Conservation (phyloP, 1,140 invertebrate genomes). For the Macrocentrus cingulum region DNA sequence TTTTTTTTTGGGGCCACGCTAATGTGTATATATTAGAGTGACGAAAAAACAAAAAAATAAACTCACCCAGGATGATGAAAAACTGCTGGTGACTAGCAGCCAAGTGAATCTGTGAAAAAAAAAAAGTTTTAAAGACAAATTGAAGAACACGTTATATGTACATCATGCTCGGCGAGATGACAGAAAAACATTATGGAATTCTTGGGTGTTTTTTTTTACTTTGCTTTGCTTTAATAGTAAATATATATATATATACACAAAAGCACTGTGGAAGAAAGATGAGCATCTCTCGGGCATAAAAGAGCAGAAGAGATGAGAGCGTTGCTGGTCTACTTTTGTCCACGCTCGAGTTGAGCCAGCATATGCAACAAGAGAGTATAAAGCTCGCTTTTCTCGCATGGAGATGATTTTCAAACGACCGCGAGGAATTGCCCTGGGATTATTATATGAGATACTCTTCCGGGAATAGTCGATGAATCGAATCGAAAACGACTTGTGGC, state of each 20-base stretch:
- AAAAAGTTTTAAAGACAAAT: slow-evolving; percentile 12
- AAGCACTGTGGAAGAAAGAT: too few species aligned
- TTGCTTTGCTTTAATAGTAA: too few species aligned
- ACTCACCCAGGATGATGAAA: slow-evolving; percentile 46
- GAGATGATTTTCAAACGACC: slow-evolving; percentile 16
- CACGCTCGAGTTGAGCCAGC: slow-evolving; percentile 21
- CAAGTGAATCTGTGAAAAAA: slow-evolving; percentile 49
- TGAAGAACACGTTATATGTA: too few species aligned
- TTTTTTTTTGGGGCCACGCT: too few species aligned
- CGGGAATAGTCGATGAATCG: slow-evolving; percentile 26
- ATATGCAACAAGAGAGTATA: slow-evolving; percentile 26
- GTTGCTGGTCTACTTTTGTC: slow-evolving; percentile 23
- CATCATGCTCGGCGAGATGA: too few species aligned
- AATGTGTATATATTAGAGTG: too few species aligned
- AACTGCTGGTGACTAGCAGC: slow-evolving; percentile 39
- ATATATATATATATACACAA: too few species aligned
- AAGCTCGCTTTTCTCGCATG: slow-evolving; percentile 7
- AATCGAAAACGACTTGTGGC: slow-evolving; percentile 25
- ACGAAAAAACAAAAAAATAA: too few species aligned
- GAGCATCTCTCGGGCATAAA: not conserved
- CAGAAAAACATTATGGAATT: too few species aligned
- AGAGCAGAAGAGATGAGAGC: not conserved
- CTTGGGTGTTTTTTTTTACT: too few species aligned
- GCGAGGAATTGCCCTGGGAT: slow-evolving; percentile 22
- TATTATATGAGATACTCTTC: slow-evolving; percentile 22